Evolutionary conservation across 1,140 invertebrate genomes (phyloP).

Genomic region (Philopotamus ludificatus): DNA sequence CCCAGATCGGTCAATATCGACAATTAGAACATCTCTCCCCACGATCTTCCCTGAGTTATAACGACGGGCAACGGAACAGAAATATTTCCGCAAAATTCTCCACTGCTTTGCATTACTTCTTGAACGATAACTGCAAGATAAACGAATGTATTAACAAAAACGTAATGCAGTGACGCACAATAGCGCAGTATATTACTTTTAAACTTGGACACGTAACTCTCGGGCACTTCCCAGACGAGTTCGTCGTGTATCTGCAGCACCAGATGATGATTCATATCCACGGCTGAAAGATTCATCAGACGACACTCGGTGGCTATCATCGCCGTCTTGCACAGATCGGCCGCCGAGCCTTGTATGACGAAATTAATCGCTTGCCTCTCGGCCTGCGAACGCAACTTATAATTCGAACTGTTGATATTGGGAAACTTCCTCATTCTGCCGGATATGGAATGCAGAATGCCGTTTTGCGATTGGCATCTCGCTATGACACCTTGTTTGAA

Average conservation of each 20-base stretch:
- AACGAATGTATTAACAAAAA: background rate
- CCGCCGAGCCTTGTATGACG: conserved; percentile 63
- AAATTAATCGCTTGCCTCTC: conserved; percentile 62
- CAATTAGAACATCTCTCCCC: conserved; percentile 41
- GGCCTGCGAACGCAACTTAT: conserved; percentile 49
- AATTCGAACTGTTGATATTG: conserved; percentile 48
- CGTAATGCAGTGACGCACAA: background rate
- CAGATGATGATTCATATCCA: conserved; percentile 43
- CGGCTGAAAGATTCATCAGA: conserved; percentile 36
- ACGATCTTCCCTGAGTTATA: conserved; percentile 39
- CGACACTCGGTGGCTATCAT: conserved; percentile 52
- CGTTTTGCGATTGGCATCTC: conserved; percentile 46
- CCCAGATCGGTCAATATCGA: too few relatives aligned
- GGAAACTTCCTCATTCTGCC: conserved; percentile 53
- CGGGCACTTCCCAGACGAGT: conserved; percentile 56
- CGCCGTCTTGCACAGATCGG: conserved; percentile 62
- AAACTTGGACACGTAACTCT: conserved; percentile 40
- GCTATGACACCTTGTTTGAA: conserved; percentile 52
- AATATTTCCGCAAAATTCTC: conserved; percentile 42
- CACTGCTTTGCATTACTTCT: conserved; percentile 38
- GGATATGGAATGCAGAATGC: conserved; percentile 52
- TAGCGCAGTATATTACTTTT: conserved; percentile 42
- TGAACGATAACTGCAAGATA: conserved; percentile 19
- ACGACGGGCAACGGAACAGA: conserved; percentile 42
- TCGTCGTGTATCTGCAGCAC: conserved; percentile 64